Evolutionary conservation across 2,113 vertebrate species (phyloP).

Genomic region (Ardeotis arabs): DNA sequence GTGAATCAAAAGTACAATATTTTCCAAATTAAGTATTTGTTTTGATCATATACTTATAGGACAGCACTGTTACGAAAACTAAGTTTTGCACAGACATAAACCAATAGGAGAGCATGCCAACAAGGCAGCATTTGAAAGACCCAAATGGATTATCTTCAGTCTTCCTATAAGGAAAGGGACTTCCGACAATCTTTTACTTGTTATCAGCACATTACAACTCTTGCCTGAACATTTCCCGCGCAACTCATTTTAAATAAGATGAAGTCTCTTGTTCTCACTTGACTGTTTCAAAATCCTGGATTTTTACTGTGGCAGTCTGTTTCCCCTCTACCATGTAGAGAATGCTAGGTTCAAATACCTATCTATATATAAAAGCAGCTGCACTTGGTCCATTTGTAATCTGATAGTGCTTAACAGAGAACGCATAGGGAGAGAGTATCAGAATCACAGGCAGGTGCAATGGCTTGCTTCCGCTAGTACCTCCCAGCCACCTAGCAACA

Average conservation of each 20-base stretch:
- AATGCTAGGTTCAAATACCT: not conserved
- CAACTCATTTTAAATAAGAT: not conserved
- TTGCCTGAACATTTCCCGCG: not conserved
- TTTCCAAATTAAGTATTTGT: not conserved
- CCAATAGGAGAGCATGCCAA: not conserved
- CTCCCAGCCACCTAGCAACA: not conserved
- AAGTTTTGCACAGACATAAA: not conserved
- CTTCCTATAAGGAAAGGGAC: not conserved
- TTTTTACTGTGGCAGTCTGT: not conserved
- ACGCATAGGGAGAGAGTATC: not conserved
- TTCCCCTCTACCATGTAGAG: not conserved
- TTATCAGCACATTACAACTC: not conserved
- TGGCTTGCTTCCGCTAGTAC: not conserved
- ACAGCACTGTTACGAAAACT: not conserved
- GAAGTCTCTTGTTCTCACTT: not conserved
- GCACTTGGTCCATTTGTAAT: not conserved
- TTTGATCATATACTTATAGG: not conserved
- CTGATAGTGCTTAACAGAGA: not conserved
- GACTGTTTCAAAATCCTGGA: not conserved
- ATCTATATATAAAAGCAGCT: not conserved
- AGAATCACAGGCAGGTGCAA: not conserved
- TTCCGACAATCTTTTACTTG: not conserved
- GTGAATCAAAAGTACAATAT: not conserved
- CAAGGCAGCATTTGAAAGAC: not conserved
- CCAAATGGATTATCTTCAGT: not conserved